Base-by-base conservation (phyloP, 2,113 vertebrate genomes). In the Phaethornis superciliosus region DNA sequence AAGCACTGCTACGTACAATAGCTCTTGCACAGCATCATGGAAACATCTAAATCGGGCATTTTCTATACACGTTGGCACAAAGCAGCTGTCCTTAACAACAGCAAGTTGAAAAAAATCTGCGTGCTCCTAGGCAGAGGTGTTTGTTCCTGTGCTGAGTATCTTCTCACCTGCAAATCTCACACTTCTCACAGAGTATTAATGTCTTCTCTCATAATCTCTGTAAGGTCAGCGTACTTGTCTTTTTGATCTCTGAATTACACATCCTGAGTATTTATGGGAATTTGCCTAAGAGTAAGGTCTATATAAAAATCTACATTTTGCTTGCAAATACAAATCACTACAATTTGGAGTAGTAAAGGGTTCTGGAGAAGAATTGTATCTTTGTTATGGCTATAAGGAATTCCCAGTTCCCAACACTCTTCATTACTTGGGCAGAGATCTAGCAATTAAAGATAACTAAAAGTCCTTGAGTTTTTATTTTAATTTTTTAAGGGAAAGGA, bases 111-210 rank as follows among this genome's bases (percentile, higher is more conserved):
- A 77, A 74, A 75, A 79, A 10, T 24, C 83, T 81, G 64, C 51
- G 54, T 9, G n/a, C 46, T 88, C 7, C 67, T 37, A 51, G 33
- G 52, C 70, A 90, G 64, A 94, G 54, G 74, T 93, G 83, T 96
- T 93, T 83, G 62, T 60, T 94, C 54, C 68, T 71, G 47, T 67
- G 55, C 81, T 83, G 83, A 94, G 56, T 51, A 79, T 47, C 54
- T 94, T 95, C 68, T 91, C 85, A 82, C 81, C 58, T 64, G 47
- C 33, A 49, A 68, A 54, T 35, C 65, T 93, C 67, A 70, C 77
- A 54, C 10, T 78, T 78, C 64, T 62, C 47, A 19, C 6, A 14
- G 63, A 67, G 20, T 16, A 65, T 86, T 85, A 74, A 59, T 21
- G 46, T 23, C 37, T 75, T 65, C 42, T 82, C 63, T 70, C 26